These are phyloP conservation scores for Mayetiola destructor DNA, from an alignment of 2,888 invertebrate genomes.

Conservation along the genomic window DNA sequence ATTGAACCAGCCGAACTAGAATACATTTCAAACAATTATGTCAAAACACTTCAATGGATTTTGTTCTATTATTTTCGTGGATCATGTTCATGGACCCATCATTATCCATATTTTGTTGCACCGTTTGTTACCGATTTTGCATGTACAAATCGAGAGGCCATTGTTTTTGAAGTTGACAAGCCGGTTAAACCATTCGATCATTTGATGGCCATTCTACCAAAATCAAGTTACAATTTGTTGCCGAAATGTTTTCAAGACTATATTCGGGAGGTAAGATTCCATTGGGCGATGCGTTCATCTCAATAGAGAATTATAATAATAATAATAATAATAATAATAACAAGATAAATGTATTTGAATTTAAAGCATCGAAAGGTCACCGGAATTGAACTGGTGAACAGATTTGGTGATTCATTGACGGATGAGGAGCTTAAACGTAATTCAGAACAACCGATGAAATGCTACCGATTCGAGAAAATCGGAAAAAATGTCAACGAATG, in stretches of 20 bases:
- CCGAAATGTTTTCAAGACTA: slow-evolving; percentile 60
- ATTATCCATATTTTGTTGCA: slow-evolving; percentile 92
- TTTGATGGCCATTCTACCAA: slow-evolving; percentile 73
- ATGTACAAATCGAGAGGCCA: slow-evolving; percentile 57
- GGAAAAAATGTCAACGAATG: no score
- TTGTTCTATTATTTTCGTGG: slow-evolving; percentile 93
- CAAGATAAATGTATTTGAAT: no score
- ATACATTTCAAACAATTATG: slow-evolving; percentile 44
- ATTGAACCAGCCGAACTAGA: slow-evolving; percentile 60
- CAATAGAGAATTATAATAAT: no score
- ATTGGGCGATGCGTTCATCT: no score
- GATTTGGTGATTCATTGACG: no score
- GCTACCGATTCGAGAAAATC: no score
- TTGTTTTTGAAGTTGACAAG: slow-evolving; percentile 69
- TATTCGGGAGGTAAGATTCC: no score
- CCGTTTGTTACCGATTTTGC: slow-evolving; percentile 90
- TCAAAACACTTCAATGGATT: slow-evolving; percentile 92
- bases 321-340: no score
- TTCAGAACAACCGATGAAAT: no score
- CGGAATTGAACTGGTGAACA: no score
- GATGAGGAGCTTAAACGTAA: no score
- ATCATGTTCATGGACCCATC: slow-evolving; percentile 96
- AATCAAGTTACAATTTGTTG: slow-evolving; percentile 62
- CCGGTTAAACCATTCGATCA: slow-evolving; percentile 92
- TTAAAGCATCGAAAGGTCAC: no score